Conservation (phyloP, 2,797 vertebrate species). For the Meriones psammophilus region DNA sequence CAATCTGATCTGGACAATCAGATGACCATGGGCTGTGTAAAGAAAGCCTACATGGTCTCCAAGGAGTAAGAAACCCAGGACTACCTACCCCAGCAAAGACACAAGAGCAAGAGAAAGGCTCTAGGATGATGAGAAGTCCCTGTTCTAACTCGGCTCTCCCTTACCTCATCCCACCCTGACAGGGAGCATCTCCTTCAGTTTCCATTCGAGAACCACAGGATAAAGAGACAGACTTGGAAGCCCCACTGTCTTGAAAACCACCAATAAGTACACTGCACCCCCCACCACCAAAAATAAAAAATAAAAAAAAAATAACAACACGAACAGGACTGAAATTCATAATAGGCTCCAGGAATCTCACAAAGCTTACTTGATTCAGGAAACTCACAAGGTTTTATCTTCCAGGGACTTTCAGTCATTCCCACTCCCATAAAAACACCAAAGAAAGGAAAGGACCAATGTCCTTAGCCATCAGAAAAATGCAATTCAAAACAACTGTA, state of each 20-base stretch:
- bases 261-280: background rate
- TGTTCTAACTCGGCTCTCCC: background rate
- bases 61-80: background rate
- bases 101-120: background rate
- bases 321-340: background rate
- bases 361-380: background rate
- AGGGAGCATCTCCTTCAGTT: background rate
- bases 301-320: no score
- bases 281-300: background rate
- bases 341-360: background rate
- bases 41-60: background rate
- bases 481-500: no score
- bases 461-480: no score
- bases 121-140: background rate
- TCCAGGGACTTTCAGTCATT: background rate
- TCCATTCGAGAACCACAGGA: background rate
- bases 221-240: background rate
- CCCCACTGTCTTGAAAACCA: background rate
- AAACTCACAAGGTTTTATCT: background rate
- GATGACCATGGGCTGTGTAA: background rate
- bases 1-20: no score
- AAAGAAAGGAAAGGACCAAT: no score
- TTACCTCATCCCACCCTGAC: background rate
- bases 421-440: background rate
- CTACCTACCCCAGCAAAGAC: background rate